These are phyloP conservation scores for Carassius gibelio DNA, from an alignment of 2,113 vertebrate genomes.

Conservation along the genomic window DNA sequence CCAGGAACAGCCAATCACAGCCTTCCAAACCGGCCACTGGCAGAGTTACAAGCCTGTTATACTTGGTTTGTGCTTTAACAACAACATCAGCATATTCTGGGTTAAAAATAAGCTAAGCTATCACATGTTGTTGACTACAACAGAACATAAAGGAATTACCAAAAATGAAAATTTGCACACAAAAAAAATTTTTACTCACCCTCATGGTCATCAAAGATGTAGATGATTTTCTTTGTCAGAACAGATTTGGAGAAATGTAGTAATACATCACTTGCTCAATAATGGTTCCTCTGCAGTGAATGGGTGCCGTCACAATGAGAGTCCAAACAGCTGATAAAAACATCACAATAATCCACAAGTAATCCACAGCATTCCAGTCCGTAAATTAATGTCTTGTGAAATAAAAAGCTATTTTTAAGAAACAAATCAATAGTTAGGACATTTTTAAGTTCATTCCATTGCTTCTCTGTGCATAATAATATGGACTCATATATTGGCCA, in stretches of 20 bases:
- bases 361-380: neutral
- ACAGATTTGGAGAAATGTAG: neutral
- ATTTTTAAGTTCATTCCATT: too few relatives aligned
- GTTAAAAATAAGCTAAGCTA: neutral
- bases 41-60: slow-evolving; percentile 76
- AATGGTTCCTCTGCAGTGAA: neutral
- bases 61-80: slow-evolving; percentile 64
- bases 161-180: neutral
- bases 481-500: neutral
- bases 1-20: slow-evolving; percentile 71
- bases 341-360: neutral
- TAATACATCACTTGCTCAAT: neutral
- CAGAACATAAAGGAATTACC: neutral
- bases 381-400: neutral
- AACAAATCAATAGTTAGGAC: too few relatives aligned
- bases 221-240: neutral
- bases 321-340: neutral
- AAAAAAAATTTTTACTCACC: too few relatives aligned
- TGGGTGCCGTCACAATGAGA: neutral
- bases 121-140: neutral
- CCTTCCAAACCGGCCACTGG: slow-evolving; percentile 76
- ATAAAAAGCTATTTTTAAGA: neutral
- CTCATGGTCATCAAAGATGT: neutral
- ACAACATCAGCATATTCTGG: neutral
- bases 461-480: neutral